Percentiles rank a stretch among this genome's conserved stretches.
Evolutionary conservation across 2,888 invertebrate genomes (phyloP).

Genomic region (Lasioglossum marginatum): DNA sequence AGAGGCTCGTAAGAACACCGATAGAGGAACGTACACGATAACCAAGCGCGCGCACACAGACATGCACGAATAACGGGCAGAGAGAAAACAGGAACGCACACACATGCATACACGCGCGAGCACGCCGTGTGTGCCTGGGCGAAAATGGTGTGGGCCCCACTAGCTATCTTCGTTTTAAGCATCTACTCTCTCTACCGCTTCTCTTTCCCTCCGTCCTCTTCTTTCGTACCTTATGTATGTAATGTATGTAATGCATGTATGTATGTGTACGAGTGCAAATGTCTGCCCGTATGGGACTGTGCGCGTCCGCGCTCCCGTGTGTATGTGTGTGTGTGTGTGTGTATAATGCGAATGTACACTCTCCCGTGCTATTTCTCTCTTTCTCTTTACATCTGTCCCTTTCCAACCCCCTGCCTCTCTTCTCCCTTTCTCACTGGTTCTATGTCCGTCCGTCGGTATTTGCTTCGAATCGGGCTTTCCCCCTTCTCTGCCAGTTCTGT

Average conservation of each 20-base stretch:
- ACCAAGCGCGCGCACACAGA: conserved; percentile 32
- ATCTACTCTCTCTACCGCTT: conserved; percentile 84
- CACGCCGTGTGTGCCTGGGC: conserved; percentile 57
- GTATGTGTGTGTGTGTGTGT: conserved; percentile 8
- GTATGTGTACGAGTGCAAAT: conserved; percentile 8
- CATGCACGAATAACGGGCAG: conserved; percentile 53
- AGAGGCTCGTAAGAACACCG: conserved; percentile 53
- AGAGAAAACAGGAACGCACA: conserved; percentile 50
- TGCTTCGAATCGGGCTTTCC: conserved; percentile 79
- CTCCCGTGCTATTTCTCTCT: conserved; percentile 55
- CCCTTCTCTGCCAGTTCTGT: conserved; percentile 51
- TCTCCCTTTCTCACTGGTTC: conserved; percentile 37
- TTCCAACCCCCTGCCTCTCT: conserved; percentile 34
- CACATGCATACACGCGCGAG: conserved; percentile 11
- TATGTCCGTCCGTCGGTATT: conserved; percentile 76
- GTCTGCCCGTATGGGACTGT: conserved; percentile 2
- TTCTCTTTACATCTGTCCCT: conserved; percentile 33
- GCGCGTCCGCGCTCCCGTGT: not conserved
- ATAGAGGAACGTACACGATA: conserved; percentile 48
- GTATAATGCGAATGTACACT: conserved; percentile 48
- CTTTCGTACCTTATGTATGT: conserved; percentile 54
- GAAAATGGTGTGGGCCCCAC: conserved; percentile 86
- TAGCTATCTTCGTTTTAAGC: conserved; percentile 86
- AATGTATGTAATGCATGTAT: conserved; percentile 38
- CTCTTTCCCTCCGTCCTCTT: conserved; percentile 72